Conservation (phyloP, 1,140 invertebrate species). For the Trachymyrmex septentrionalis region DNA sequence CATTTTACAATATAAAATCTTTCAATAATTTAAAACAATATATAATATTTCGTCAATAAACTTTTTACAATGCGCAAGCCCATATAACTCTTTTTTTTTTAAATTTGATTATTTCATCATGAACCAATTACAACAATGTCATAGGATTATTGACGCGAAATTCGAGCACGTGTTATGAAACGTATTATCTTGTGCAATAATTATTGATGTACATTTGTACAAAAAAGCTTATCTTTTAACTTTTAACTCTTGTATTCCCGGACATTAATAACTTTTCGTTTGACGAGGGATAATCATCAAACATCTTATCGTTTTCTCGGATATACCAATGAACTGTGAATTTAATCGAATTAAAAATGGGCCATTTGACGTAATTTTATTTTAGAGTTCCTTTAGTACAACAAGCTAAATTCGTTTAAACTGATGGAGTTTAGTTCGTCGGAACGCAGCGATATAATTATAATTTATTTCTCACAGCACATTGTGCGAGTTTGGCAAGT, state of each 20-base stretch:
- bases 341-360: conserved; percentile 47
- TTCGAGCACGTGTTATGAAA: background rate
- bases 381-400: background rate
- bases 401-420: background rate
- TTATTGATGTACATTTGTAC: conserved; percentile 13
- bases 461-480: conserved; percentile 17
- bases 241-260: background rate
- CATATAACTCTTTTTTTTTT: background rate
- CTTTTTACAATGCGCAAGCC: background rate
- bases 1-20: background rate
- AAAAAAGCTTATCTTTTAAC: conserved; percentile 8
- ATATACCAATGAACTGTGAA: conserved; percentile 12
- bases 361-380: conserved; percentile 22
- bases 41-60: background rate
- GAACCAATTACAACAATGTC: background rate
- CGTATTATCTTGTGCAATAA: background rate
- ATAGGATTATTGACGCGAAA: conserved; percentile 7
- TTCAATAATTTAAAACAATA: background rate
- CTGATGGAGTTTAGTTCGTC: background rate
- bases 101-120: background rate
- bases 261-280: background rate
- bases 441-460: background rate
- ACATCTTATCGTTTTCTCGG: background rate
- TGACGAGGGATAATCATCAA: conserved; percentile 8
- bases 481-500: background rate